phyloP scores from a whole-genome alignment of 64 coral and sea anemone genomes.

The Porites lutea region DNA sequence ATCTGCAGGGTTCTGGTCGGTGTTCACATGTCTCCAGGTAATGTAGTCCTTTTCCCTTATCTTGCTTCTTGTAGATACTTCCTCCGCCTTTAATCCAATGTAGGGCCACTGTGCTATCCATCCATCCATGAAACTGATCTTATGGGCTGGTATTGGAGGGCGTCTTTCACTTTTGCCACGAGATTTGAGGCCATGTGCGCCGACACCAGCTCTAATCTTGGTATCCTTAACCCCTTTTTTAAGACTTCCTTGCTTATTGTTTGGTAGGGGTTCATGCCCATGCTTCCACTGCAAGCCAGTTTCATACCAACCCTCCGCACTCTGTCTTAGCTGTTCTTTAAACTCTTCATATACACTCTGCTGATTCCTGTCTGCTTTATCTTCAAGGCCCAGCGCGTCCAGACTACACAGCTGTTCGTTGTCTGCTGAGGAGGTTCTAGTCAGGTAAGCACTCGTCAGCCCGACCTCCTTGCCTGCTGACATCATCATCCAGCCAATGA shows the following conservation, averaged over 20 bases:
- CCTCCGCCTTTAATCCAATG: conserved; percentile 12
- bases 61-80: background rate
- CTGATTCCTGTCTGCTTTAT: conserved; percentile 40
- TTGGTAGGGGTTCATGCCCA: conserved; percentile 32
- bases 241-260: conserved; percentile 58
- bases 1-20: conserved; percentile 16
- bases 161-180: background rate
- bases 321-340: conserved; percentile 38
- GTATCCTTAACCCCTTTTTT: background rate
- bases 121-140: background rate
- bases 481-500: conserved; percentile 71
- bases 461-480: conserved; percentile 3
- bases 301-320: conserved; percentile 58
- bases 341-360: conserved; percentile 57
- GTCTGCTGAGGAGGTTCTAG: conserved; percentile 11
- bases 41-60: conserved; percentile 6
- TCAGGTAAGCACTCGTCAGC: background rate
- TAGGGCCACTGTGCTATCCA: background rate
- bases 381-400: conserved; percentile 63
- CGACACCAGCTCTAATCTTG: background rate
- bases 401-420: conserved; percentile 63
- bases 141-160: background rate
- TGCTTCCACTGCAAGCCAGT: conserved; percentile 67
- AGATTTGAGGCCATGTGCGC: no score
- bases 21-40: conserved; percentile 4